These are phyloP conservation scores for Sylvietta virens DNA, from an alignment of 2,113 vertebrate genomes.

Conservation along the genomic window DNA sequence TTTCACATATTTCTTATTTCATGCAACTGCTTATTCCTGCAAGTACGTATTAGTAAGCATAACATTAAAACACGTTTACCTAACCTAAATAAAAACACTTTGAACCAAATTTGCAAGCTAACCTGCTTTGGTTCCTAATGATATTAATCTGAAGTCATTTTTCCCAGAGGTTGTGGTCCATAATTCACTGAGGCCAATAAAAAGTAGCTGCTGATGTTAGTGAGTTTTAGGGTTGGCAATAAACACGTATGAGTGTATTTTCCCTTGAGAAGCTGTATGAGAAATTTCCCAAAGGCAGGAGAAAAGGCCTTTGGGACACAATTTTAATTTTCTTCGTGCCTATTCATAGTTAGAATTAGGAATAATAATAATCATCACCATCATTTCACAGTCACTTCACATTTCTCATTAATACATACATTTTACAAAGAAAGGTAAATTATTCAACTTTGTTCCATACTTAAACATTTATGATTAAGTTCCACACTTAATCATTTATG, in stretches of 20 bases:
- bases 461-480: neutral
- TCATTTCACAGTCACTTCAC: neutral
- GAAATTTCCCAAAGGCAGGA: neutral
- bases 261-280: neutral
- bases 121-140: neutral
- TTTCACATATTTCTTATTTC: neutral
- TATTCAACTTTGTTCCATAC: neutral
- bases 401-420: neutral
- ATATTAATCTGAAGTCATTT: constrained; percentile 3
- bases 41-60: neutral
- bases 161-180: neutral
- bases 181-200: neutral
- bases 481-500: neutral
- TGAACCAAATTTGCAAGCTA: constrained; percentile 21
- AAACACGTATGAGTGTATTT: neutral
- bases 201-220: neutral
- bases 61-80: neutral
- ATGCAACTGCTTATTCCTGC: neutral
- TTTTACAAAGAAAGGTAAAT: neutral
- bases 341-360: neutral
- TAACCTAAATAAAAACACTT: constrained; percentile 36
- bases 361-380: neutral
- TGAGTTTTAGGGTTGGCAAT: neutral
- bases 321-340: neutral
- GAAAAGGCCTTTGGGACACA: neutral